A percentile compares a stretch with the other conserved stretches of the same genome.
Evolutionary conservation across 2,113 vertebrate species (phyloP).

Genomic region (Sturnus vulgaris): DNA sequence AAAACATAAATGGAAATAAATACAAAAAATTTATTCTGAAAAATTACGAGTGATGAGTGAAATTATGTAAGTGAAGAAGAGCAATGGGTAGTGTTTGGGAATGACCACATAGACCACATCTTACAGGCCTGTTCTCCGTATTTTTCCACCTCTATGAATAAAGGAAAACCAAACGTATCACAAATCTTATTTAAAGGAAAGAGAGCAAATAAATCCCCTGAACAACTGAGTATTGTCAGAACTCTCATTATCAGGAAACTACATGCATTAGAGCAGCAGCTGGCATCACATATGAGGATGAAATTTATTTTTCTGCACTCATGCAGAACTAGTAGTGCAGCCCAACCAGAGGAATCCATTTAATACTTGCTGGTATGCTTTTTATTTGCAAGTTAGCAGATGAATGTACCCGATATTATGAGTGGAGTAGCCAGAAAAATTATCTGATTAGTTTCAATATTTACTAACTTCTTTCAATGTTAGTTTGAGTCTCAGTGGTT

Average conservation of each 20-base stretch:
- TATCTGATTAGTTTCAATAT: neutral
- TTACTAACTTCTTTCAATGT: neutral
- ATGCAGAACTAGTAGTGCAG: neutral
- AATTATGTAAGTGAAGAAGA: neutral
- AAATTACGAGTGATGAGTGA: neutral
- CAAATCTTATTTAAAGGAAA: neutral
- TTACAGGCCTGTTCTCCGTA: neutral
- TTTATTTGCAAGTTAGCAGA: neutral
- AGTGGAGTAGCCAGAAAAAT: neutral
- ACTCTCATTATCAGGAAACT: neutral
- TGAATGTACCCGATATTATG: neutral
- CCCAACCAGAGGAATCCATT: neutral
- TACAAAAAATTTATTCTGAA: neutral
- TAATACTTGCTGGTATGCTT: neutral
- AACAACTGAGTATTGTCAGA: neutral
- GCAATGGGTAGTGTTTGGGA: neutral
- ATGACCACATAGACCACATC: neutral
- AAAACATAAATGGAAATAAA: neutral
- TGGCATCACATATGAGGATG: neutral
- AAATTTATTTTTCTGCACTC: neutral
- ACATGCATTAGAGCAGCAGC: neutral
- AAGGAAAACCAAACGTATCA: neutral
- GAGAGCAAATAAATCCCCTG: neutral
- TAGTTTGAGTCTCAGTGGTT: neutral
- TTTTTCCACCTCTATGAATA: neutral